phyloP scores from a whole-genome alignment of 2,113 vertebrate genomes.

The Pelodiscus sinensis region DNA sequence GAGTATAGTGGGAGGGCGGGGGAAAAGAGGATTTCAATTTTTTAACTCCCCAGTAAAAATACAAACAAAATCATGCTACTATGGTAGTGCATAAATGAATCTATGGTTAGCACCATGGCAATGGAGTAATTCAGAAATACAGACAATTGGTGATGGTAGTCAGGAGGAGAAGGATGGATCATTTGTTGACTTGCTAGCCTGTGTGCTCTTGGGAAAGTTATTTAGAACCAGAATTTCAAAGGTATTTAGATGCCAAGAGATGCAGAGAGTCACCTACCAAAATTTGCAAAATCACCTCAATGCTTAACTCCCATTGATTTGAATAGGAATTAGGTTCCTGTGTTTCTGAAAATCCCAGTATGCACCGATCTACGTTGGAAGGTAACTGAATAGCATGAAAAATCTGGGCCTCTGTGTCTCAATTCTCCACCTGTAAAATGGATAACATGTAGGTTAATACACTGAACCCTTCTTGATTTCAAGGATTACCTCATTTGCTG shows the following conservation, averaged over 20 bases:
- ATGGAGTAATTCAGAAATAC: not conserved
- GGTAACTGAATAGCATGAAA: not conserved
- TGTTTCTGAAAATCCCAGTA: not conserved
- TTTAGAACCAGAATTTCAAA: not conserved
- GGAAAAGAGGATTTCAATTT: not conserved
- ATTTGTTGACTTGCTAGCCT: not conserved
- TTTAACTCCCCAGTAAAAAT: slow-evolving; percentile 11
- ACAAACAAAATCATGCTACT: not conserved
- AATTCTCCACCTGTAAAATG: not conserved
- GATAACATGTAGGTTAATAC: too few species aligned
- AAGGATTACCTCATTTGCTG: too few species aligned
- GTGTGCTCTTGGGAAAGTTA: not conserved
- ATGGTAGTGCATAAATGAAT: not conserved
- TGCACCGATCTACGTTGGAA: not conserved
- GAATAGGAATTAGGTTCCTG: not conserved
- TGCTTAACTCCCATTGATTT: not conserved
- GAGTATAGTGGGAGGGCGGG: not conserved
- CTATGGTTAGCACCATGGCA: not conserved
- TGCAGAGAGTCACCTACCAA: not conserved
- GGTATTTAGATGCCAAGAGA: not conserved
- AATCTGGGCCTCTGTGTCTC: not conserved
- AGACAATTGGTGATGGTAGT: not conserved
- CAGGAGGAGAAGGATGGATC: not conserved
- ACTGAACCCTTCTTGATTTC: too few species aligned
- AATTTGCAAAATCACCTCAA: not conserved